Evolutionary conservation across 2,888 invertebrate genomes (phyloP), one percentile per base, ranked within the genome.

Genomic region (Laothoe populi): DNA sequence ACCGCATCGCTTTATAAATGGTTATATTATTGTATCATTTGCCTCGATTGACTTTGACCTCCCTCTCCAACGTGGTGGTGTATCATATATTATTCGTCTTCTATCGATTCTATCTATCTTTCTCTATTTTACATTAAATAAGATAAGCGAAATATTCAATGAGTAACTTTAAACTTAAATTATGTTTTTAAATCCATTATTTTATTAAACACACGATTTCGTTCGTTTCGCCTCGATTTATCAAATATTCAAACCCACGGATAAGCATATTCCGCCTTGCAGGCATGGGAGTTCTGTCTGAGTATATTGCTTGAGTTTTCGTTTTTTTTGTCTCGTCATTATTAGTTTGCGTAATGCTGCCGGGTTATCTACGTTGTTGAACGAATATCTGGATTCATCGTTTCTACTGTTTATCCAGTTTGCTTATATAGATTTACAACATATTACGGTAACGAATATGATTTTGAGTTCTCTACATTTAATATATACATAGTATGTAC

Each of bases 311-410:
- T 53, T 35, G 35, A 49, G 31, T 4, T 35, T 19, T 53, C 16
- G 49, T 31, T 53, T 53, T 53, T 53, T 53, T 53, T 19, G 53
- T 53, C 19, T 53, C 53, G 35, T 11, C 19, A 53, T 35, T 53
- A 53, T 53, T 53, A 53, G 35, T 53, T 53, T 21, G 31, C 53
- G 35, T 53, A 31, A 19, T 53, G 35, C 35, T 21, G 53, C 11
- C 19, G 16, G 19, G 16, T 1, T 35, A 53, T 35, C 19, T 53
- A 53, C 35, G 19, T 31, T 53, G 19, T 35, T 19, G 31, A 19
- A 53, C 35, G 53, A 53, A 11, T 53, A 31, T 53, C 53, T 53
- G 11, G 35, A 35, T 53, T 35, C 53, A 10, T 31, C 19, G n/a
- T 31, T 31, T 5, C 8, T 31, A 5, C 26, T 26, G 8, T 1